These are phyloP conservation scores for Cyclura pinguis DNA, from an alignment of 2,797 vertebrate species.

Conservation along the genomic window DNA sequence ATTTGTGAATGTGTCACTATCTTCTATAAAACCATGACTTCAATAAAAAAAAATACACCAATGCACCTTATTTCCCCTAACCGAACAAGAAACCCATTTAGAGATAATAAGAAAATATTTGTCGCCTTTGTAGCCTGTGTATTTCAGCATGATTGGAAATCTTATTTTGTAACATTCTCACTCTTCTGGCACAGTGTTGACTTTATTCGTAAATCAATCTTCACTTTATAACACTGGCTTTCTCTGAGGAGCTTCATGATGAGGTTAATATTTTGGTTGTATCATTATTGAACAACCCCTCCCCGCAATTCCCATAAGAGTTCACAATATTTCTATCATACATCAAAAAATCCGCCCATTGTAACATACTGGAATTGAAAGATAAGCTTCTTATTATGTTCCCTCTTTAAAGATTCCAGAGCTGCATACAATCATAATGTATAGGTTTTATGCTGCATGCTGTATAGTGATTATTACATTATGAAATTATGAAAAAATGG, in stretches of 20 bases:
- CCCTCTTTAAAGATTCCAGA: conserved; percentile 41
- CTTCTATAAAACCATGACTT: neutral
- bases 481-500: conserved; percentile 45
- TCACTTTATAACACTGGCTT: conserved; percentile 19
- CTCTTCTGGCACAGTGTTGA: conserved; percentile 4
- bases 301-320: neutral
- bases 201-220: neutral
- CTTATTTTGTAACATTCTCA: conserved; percentile 30
- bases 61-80: conserved; percentile 30
- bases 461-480: conserved; percentile 49
- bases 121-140: neutral
- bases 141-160: neutral
- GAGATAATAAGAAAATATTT: conserved; percentile 32
- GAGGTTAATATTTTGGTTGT: conserved; percentile 49
- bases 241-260: conserved; percentile 33
- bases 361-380: conserved; percentile 24
- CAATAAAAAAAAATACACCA: neutral
- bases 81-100: neutral
- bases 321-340: conserved; percentile 38
- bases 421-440: conserved; percentile 58
- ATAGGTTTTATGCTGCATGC: conserved; percentile 61
- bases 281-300: conserved; percentile 32
- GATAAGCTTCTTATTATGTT: conserved; percentile 5
- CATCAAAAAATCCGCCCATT: conserved; percentile 35
- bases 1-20: fast-evolving